Evolutionary conservation across 2,113 vertebrate species (phyloP).

Genomic region (Elachura formosa): DNA sequence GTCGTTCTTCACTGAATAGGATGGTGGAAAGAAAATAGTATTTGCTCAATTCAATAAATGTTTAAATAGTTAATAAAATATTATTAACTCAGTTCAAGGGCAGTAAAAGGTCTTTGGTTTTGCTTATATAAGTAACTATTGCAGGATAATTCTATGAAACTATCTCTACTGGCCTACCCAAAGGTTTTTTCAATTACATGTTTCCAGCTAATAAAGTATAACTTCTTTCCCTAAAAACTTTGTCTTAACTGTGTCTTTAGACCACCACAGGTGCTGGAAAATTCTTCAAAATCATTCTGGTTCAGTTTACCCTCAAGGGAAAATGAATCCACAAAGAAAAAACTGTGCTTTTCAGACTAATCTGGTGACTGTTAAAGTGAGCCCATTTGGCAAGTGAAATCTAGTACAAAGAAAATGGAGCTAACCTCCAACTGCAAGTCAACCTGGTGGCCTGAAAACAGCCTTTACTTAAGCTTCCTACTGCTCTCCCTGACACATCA

Average conservation of each 20-base stretch:
- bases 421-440: not conserved
- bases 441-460: not conserved
- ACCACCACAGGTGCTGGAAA: not conserved
- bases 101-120: not conserved
- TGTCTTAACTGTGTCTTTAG: not conserved
- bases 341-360: not conserved
- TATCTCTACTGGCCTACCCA: not conserved
- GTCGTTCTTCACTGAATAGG: not conserved
- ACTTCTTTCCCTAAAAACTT: not conserved
- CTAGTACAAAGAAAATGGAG: not conserved
- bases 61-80: slow-evolving; percentile 4
- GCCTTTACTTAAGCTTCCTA: not conserved
- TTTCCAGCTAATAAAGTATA: not conserved
- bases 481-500: not conserved
- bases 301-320: not conserved
- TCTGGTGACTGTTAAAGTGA: not conserved
- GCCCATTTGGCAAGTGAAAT: not conserved
- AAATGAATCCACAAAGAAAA: not conserved
- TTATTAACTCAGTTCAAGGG: not conserved
- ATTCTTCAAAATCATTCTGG: not conserved
- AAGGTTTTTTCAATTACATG: not conserved
- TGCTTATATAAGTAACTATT: not conserved
- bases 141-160: not conserved
- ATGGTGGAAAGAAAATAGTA: not conserved
- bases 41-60: not conserved